Evolutionary conservation across 2,888 invertebrate species (phyloP), one percentile per base, ranked within the genome.

Genomic region (Drosophila borealis): DNA sequence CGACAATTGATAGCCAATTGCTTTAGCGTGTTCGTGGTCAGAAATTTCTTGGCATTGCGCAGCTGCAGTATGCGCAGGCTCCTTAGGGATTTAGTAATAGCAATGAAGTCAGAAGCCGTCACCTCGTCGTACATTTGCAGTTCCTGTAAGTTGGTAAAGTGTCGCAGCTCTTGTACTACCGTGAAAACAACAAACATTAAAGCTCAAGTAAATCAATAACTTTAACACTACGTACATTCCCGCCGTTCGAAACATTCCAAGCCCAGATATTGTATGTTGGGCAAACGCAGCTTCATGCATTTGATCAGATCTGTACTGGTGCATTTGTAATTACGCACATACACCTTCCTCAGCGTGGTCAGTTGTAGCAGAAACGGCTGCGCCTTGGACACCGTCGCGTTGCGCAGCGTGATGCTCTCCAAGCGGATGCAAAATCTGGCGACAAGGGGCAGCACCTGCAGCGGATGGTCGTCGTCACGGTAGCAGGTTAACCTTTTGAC

Each of bases 291-390:
- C 13, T 65, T 56, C 46, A 83, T 83, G 2, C 63, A 66, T 14
- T 50, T 71, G 1, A 83, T 71, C 2, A 83, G 59, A 65, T 83
- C 81, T 19, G 69, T 70, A 46, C 83, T 83, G 9, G 83, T 83
- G 59, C 83, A 79, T 33, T 83, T 83, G 46, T 83, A 83, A 48
- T 83, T 83, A 1, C 86, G 74, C 19, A 83, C 68, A 44, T 83
- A 71, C 3, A 83, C 70, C 34, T 74, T 78, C 11, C 37, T 25
- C 9, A 83, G 45, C 2, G 78, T 69, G 5, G 62, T 50, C 19
- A 83, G 44, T 2, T 65, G 44, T 17, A 83, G 51, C 13, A 83
- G 34, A 66, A 44, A 81, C 0, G 76, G 69, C 39, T 83, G 83
- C 1, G 68, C 37, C 34, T 49, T 69, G 14, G 67, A 49, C 6